A percentile compares a stretch with the other conserved stretches of the same genome.
Conservation (phyloP, 2,888 invertebrate species). For the Drosophila kuntzei region DNA sequence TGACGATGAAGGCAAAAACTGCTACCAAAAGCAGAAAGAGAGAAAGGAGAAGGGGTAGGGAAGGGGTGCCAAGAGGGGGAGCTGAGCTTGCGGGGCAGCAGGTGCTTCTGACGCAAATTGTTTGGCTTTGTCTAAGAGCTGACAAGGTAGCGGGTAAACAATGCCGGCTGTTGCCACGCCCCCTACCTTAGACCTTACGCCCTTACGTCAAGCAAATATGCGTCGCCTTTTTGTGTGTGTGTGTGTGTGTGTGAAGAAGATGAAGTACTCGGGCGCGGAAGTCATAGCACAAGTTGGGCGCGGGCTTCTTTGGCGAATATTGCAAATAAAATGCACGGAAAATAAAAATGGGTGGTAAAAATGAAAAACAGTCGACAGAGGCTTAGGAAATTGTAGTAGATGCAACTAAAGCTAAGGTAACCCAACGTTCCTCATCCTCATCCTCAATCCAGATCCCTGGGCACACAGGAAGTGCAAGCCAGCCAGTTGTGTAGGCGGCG, state of each 20-base stretch:
- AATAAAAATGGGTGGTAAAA: conserved; percentile 19
- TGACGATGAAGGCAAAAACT: conserved; percentile 29
- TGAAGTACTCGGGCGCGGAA: conserved; percentile 56
- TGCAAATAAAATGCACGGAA: conserved; percentile 61
- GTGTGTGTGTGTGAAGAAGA: conserved; percentile 48
- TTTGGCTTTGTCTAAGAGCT: conserved; percentile 71
- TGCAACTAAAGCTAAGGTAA: conserved; percentile 24
- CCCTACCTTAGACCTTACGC: conserved; percentile 9
- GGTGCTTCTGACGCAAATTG: conserved; percentile 78
- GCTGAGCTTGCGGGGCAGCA: conserved; percentile 43
- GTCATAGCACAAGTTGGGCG: conserved; percentile 66
- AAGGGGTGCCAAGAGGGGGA: background rate
- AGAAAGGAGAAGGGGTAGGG: conserved; percentile 12
- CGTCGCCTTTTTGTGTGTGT: conserved; percentile 46
- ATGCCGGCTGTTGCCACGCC: conserved; percentile 61
- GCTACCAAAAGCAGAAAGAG: conserved; percentile 5
- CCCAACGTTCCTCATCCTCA: conserved; percentile 1
- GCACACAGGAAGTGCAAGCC: conserved; percentile 56
- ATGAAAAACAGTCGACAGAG: conserved; percentile 42
- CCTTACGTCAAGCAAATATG: conserved; percentile 73
- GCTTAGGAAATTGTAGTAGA: conserved; percentile 42
- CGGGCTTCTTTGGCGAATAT: conserved; percentile 61
- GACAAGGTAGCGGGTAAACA: conserved; percentile 74
- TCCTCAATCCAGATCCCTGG: background rate
- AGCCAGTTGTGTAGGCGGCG: conserved; percentile 42